Conservation (phyloP, 2,797 vertebrate genomes). For the Huso huso region DNA sequence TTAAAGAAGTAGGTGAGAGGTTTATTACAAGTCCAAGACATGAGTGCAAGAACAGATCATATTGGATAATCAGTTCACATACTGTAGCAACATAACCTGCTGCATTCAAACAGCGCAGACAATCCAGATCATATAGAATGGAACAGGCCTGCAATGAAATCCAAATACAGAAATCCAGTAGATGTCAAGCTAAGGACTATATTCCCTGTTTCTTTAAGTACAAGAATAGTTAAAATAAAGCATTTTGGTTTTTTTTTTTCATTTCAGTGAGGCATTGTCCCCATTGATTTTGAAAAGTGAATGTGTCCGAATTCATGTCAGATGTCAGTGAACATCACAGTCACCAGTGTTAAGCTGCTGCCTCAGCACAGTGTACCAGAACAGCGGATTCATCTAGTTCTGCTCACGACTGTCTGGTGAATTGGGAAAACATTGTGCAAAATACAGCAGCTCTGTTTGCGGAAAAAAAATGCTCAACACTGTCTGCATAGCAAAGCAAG, state of each 20-base stretch:
- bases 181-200: too few relatives aligned
- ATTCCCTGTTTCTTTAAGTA: too few relatives aligned
- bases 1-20: too few relatives aligned
- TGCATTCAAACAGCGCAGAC: too few relatives aligned
- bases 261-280: conserved; percentile 26
- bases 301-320: conserved; percentile 53
- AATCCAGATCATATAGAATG: too few relatives aligned
- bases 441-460: conserved; percentile 39
- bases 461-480: conserved; percentile 42
- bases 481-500: conserved; percentile 43
- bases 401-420: conserved; percentile 48
- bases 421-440: conserved; percentile 50
- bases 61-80: too few relatives aligned
- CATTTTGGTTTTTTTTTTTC: neutral
- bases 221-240: too few relatives aligned
- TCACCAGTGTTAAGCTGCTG: conserved; percentile 45
- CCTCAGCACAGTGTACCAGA: conserved; percentile 46
- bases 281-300: conserved; percentile 48
- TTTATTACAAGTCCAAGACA: too few relatives aligned
- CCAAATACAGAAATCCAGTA: too few relatives aligned
- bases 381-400: conserved; percentile 37
- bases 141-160: too few relatives aligned
- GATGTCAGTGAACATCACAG: conserved; percentile 50
- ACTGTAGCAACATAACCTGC: too few relatives aligned
- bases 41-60: too few relatives aligned